Percentiles rank a stretch among this genome's conserved stretches.
Conservation (phyloP, 2,888 invertebrate species). For the Andrena bucephala region DNA sequence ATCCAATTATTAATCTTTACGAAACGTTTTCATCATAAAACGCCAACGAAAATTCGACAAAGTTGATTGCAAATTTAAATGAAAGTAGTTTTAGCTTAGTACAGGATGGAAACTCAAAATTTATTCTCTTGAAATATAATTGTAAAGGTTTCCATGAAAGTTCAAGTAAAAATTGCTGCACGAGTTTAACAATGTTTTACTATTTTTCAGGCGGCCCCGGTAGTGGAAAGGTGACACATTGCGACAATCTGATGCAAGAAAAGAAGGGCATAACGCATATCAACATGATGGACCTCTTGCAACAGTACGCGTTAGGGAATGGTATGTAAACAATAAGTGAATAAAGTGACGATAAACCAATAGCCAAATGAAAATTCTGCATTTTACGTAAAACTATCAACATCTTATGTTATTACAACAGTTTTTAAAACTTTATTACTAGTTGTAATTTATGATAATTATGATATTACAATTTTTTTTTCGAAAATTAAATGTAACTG, state of each 20-base stretch:
- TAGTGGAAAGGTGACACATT: slow-evolving; percentile 99
- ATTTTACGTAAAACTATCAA: background rate
- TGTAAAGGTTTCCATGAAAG: background rate
- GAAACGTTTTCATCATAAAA: background rate
- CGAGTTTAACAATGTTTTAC: slow-evolving; percentile 26
- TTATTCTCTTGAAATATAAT: background rate
- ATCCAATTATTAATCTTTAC: background rate
- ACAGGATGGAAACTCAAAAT: background rate
- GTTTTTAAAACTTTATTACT: background rate
- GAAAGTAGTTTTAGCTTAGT: background rate
- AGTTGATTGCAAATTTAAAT: no score
- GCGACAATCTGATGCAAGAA: slow-evolving; percentile 95
- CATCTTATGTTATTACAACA: background rate
- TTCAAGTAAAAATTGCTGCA: background rate
- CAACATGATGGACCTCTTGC: slow-evolving; percentile 96
- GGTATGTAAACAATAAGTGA: slow-evolving; percentile 86
- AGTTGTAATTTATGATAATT: background rate
- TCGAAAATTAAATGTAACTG: background rate
- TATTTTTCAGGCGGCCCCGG: slow-evolving; percentile 93
- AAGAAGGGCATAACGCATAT: slow-evolving; percentile 94
- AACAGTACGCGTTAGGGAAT: slow-evolving; percentile 95
- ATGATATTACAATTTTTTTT: background rate
- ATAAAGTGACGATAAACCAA: background rate
- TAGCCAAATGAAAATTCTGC: background rate
- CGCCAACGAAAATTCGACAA: no score